These are phyloP conservation scores for Poeciliopsis gracilis DNA, from an alignment of 2,797 vertebrate genomes.

Conservation along the genomic window DNA sequence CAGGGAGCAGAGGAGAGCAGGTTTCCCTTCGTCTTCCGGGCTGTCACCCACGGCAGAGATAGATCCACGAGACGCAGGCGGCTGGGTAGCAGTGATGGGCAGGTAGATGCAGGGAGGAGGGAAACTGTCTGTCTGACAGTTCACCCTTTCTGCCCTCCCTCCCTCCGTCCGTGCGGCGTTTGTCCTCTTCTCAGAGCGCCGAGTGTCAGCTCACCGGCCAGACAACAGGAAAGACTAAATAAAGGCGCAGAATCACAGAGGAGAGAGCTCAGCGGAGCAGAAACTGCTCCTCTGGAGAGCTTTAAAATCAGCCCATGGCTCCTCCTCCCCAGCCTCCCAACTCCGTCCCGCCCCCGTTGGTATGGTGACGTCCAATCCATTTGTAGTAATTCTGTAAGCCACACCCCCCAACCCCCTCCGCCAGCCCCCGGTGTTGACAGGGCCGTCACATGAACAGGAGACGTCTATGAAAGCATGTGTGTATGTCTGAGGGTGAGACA, in stretches of 20 bases:
- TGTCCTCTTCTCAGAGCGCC: constrained; percentile 23
- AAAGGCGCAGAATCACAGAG: constrained; percentile 30
- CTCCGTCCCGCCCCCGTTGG: constrained; percentile 74
- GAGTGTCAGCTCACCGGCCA: constrained; percentile 1
- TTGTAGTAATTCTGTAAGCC: constrained; percentile 45
- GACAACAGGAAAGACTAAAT: constrained; percentile 23
- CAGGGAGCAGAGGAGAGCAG: constrained; percentile 14
- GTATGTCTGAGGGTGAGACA: constrained; percentile 20
- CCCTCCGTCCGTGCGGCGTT: background rate
- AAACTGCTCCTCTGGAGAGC: constrained; percentile 68
- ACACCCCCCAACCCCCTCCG: constrained; percentile 47
- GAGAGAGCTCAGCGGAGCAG: constrained; percentile 54
- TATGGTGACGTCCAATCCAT: constrained; percentile 79
- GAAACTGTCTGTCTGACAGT: constrained; percentile 44
- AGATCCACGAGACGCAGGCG: constrained; percentile 57
- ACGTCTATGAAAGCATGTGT: constrained; percentile 41
- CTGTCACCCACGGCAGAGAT: constrained; percentile 52
- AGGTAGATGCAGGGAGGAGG: constrained; percentile 5
- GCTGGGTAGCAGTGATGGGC: constrained; percentile 39
- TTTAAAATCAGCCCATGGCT: constrained; percentile 76
- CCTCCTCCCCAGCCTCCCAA: constrained; percentile 72
- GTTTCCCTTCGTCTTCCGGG: constrained; percentile 45
- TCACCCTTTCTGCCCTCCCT: constrained; percentile 35
- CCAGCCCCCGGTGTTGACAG: constrained; percentile 64
- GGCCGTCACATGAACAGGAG: constrained; percentile 62